Evolutionary conservation across 2,888 invertebrate species (phyloP), one percentile per base, ranked within the genome.

Genomic region (Artemia sp.): DNA sequence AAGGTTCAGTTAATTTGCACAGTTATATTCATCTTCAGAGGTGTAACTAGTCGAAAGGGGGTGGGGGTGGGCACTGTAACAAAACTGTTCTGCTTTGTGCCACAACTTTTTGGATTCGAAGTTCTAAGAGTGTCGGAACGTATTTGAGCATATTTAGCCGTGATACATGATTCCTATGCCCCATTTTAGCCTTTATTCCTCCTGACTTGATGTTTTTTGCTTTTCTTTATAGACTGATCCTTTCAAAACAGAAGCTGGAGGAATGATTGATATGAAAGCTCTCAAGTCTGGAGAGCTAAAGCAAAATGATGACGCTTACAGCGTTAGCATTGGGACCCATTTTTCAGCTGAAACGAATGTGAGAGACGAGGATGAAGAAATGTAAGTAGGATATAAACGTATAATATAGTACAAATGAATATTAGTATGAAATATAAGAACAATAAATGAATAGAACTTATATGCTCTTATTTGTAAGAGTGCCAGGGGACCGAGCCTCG

Each of bases 281-380:
- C 76, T 91, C 19, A 91, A 91, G 78, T 86, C 85, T 74, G 88
- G 89, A 0, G 88, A 89, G 81, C 75, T 87, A 51, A 89, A 89
- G 76, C 84, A 78, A 71, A 85, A 86, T 0, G 92, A 93, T 72
- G 92, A 94, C 78, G 88, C 93, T 0, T 94, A 94, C 77, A 92
- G 94, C 74, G 88, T 90, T 12, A 91, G 91, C 0, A 94, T 97
- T 70, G 95, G 95, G 19, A 96, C 95, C 51, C 92, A 93, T 74
- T 97, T 97, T 80, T 96, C 96, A 12, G 94, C 93, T 0, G 96
- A 97, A 81, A 97, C 96, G 0, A 97, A 97, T 78, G 90, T 94
- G 78, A 83, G 96, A 51, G 97, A 97, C 77, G 97, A 97, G 82
- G 97, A 97, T 79, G 94, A 95, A 77, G 96, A 97, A 81, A 97